Percentiles rank a stretch among this genome's conserved stretches.
phyloP scores from a whole-genome alignment of 2,797 vertebrate genomes.

The Muscicapa comitata region DNA sequence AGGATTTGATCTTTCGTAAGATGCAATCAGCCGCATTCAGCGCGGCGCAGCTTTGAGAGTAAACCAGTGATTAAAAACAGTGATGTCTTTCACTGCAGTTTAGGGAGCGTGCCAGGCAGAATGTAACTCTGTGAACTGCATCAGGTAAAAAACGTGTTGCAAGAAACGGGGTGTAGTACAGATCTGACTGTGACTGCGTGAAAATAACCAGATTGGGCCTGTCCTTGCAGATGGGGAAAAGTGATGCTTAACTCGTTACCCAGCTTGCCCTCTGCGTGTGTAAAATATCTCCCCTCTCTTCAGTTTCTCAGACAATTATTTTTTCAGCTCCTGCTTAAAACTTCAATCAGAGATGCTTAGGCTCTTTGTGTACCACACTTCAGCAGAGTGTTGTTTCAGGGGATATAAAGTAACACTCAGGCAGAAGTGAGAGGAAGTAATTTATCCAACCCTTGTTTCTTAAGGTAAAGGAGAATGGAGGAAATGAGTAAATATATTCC shows the following conservation, averaged over 20 bases:
- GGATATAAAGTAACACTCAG: not conserved
- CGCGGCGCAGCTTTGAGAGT: slow-evolving; percentile 46
- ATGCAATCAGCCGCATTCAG: slow-evolving; percentile 68
- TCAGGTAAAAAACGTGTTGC: slow-evolving; percentile 59
- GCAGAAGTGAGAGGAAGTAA: slow-evolving; percentile 1
- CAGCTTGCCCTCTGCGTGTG: slow-evolving; percentile 35
- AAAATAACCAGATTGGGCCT: slow-evolving; percentile 26
- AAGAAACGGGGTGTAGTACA: not conserved
- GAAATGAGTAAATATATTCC: not conserved
- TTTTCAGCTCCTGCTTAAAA: slow-evolving; percentile 51
- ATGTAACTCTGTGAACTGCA: slow-evolving; percentile 55
- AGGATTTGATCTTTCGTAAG: slow-evolving; percentile 67
- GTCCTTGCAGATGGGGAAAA: not conserved
- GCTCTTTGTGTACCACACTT: not conserved
- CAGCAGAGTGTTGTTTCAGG: not conserved
- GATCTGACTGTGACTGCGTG: not conserved
- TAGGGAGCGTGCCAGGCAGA: slow-evolving; percentile 46
- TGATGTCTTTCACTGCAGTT: slow-evolving; percentile 56
- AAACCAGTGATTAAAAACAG: slow-evolving; percentile 67
- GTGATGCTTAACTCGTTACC: not conserved
- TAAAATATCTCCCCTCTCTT: slow-evolving; percentile 11
- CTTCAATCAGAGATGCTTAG: slow-evolving; percentile 16
- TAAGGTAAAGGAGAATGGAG: not conserved
- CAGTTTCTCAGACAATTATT: slow-evolving; percentile 36
- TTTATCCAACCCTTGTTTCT: not conserved